Evolutionary conservation across 1,140 invertebrate genomes (phyloP).

Genomic region (Dolichoris vasculosae): DNA sequence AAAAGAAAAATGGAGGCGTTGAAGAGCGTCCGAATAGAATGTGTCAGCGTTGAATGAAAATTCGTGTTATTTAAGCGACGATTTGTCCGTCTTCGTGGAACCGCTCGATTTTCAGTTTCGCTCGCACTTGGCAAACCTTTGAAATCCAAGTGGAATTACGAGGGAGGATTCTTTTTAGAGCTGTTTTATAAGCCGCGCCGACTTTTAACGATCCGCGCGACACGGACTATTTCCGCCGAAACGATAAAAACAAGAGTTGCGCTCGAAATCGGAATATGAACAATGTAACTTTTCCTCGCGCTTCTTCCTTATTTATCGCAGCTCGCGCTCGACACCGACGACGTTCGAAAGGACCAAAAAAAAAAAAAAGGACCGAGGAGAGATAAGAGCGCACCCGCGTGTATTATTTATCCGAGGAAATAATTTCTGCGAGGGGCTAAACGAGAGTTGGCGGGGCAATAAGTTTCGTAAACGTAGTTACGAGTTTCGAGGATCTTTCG

Average conservation of each 20-base stretch:
- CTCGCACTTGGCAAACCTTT: neutral
- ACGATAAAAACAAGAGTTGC: neutral
- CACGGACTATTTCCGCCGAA: neutral
- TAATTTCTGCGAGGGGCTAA: conserved; percentile 28
- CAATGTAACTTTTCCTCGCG: neutral
- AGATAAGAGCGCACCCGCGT: conserved; percentile 1
- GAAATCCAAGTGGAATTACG: neutral
- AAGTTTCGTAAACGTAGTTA: conserved; percentile 35
- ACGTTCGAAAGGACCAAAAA: neutral
- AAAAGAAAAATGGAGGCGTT: conserved; percentile 16
- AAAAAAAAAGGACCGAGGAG: neutral
- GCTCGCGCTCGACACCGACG: neutral
- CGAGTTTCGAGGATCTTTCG: neutral
- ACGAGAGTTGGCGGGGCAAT: conserved; percentile 19
- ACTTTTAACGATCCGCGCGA: neutral
- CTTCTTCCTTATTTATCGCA: neutral
- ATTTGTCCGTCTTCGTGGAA: neutral
- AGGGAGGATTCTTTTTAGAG: neutral
- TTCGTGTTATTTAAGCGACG: conserved; percentile 24
- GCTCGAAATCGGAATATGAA: neutral
- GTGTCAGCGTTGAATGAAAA: neutral
- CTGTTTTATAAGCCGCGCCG: neutral
- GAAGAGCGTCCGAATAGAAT: neutral
- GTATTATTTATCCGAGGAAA: conserved; percentile 33
- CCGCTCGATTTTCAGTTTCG: neutral